phyloP scores from a whole-genome alignment of 2,113 vertebrate genomes.

The Malurus alboscapulatus region DNA sequence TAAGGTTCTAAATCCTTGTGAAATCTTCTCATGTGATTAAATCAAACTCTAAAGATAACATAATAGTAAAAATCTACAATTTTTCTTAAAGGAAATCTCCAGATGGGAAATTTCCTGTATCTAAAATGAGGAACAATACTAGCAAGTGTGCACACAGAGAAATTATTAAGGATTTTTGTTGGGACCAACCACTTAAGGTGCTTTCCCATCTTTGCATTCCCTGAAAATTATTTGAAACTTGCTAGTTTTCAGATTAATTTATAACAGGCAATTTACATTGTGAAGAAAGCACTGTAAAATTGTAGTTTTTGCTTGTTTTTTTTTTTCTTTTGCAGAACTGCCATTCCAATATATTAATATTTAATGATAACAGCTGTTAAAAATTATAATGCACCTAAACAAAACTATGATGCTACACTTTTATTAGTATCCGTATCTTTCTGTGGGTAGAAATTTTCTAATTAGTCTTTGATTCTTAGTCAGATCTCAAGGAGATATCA shows the following conservation, averaged over 20 bases:
- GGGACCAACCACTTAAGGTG: not conserved
- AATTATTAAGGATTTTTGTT: not conserved
- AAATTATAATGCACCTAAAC: not conserved
- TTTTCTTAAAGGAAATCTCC: not conserved
- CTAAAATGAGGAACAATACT: not conserved
- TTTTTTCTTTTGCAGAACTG: not conserved
- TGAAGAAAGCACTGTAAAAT: not conserved
- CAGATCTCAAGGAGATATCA: not conserved
- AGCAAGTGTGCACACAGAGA: not conserved
- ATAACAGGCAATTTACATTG: not conserved
- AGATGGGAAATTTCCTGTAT: not conserved
- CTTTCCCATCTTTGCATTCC: not conserved
- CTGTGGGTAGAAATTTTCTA: not conserved
- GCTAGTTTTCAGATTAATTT: not conserved
- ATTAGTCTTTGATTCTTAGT: not conserved
- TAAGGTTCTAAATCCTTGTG: not conserved
- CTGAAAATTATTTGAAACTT: not conserved
- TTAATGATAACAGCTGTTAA: not conserved
- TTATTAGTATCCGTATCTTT: not conserved
- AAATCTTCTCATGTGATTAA: not conserved
- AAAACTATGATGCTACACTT: not conserved
- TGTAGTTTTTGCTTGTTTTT: not conserved
- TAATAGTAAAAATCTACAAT: not conserved
- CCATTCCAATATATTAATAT: not conserved
- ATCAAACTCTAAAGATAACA: not conserved